A percentile compares a stretch with the other conserved stretches of the same genome.
Evolutionary conservation across 2,797 vertebrate species (phyloP).

Genomic region (Psittacula echo): DNA sequence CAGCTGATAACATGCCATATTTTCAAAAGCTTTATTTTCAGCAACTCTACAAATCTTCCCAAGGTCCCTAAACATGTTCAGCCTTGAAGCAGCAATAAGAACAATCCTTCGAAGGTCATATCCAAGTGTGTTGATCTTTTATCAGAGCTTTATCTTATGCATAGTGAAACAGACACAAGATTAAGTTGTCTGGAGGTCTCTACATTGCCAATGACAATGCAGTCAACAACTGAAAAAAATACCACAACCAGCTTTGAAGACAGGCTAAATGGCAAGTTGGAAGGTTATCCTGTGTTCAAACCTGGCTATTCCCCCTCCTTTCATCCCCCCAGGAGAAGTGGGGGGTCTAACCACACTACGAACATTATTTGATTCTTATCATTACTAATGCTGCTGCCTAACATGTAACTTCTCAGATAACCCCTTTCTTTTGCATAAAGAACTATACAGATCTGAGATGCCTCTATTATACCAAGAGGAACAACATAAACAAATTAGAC

Average conservation of each 20-base stretch:
- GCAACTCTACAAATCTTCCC: slow-evolving; percentile 29
- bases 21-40: background rate
- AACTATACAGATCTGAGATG: background rate
- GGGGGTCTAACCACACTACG: background rate
- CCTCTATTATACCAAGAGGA: background rate
- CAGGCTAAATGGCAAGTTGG: background rate
- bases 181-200: background rate
- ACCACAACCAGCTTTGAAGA: background rate
- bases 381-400: background rate
- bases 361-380: background rate
- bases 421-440: background rate
- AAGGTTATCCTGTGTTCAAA: background rate
- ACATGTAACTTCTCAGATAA: background rate
- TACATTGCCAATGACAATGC: background rate
- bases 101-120: slow-evolving; percentile 20
- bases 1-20: background rate
- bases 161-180: background rate
- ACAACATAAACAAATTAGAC: background rate
- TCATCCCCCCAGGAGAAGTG: background rate
- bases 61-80: slow-evolving; percentile 59
- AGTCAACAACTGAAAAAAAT: background rate
- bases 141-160: slow-evolving; percentile 22
- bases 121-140: background rate
- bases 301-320: background rate
- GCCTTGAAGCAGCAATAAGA: slow-evolving; percentile 58